A percentile compares a stretch with the other conserved stretches of the same genome.
Evolutionary conservation across 2,113 vertebrate species (phyloP).

Genomic region (Gadus macrocephalus): DNA sequence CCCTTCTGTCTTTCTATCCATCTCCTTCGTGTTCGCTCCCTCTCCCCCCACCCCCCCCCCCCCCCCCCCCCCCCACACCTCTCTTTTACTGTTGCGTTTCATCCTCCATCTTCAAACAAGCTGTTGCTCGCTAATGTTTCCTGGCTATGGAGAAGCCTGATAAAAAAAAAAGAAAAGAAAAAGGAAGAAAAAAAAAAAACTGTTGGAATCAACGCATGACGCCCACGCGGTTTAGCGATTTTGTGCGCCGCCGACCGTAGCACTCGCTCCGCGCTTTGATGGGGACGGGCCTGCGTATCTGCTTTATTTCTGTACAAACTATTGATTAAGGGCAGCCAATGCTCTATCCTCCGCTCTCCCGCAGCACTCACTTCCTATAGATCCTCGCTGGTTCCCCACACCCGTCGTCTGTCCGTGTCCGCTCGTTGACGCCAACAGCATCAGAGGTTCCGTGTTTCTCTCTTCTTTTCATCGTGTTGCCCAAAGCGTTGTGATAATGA

Average conservation of each 20-base stretch:
- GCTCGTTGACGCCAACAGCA: too few species aligned
- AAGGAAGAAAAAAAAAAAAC: constrained; percentile 7
- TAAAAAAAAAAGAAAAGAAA: constrained; percentile 2
- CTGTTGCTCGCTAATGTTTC: constrained; percentile 44
- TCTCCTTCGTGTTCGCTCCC: constrained; percentile 36
- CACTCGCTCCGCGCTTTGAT: constrained; percentile 43
- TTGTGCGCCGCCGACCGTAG: constrained; percentile 30
- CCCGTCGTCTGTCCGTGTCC: too few species aligned
- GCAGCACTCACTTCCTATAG: background rate
- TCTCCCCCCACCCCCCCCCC: constrained; percentile 8
- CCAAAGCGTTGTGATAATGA: background rate
- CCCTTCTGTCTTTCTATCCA: constrained; percentile 27
- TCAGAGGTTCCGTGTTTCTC: background rate
- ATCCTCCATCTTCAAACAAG: constrained; percentile 56
- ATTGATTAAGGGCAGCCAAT: constrained; percentile 55
- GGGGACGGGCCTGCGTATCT: constrained; percentile 21
- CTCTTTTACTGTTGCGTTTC: constrained; percentile 42
- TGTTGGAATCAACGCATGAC: constrained; percentile 49
- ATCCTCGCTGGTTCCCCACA: background rate
- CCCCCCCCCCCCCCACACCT: constrained; percentile 9
- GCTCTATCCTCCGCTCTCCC: constrained; percentile 5
- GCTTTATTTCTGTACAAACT: constrained; percentile 32
- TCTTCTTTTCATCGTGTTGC: background rate
- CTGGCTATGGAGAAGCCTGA: constrained; percentile 37
- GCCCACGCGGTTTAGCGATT: constrained; percentile 58